Base-by-base conservation (phyloP, 2,888 invertebrate species). In the Noctua janthina region DNA sequence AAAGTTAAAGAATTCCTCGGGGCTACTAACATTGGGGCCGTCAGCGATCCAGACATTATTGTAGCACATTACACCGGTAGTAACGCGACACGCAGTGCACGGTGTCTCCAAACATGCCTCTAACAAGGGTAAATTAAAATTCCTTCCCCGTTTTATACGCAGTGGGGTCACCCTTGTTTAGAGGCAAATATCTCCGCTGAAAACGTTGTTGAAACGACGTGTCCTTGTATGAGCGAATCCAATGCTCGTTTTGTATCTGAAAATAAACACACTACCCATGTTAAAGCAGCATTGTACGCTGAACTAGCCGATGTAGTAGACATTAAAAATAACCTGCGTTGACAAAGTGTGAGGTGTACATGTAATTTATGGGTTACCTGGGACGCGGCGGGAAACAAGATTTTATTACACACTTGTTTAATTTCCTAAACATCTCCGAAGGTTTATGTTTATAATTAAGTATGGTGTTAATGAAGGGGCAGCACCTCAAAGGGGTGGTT, bases 51-150 rank as follows among this genome's bases (percentile, higher is more conserved):
- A 78, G 87, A 89, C 88, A 88, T 89, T 91, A 89, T 81, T 87
- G 90, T 87, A 88, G 88, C 83, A 89, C 90, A 91, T 91, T 90
- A 91, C 85, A 80, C 78, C 74, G 82, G 82, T 79, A 84, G 87
- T 85, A 90, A 91, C 79, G 82, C 87, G 86, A 88, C 82, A 83
- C 89, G 87, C 87, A 84, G 77, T 80, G 79, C 84, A 88, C 85
- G 87, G 88, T 87, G 88, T 89, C 91, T 83, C 86, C 89, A 89
- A 91, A 92, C 92, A 91, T 89, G 90, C 80, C 90, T 91, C 93
- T 95, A 95, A 95, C 95, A 93, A 95, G 95, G 93, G 93, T 93
- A 93, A 94, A 96, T 95, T 95, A 95, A 95, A 95, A 95, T 95
- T 96, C 95, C 94, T 93, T 87, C 81, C 86, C 87, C 91, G 91